Conservation (phyloP, 2,797 vertebrate species). For the Nasua narica region DNA sequence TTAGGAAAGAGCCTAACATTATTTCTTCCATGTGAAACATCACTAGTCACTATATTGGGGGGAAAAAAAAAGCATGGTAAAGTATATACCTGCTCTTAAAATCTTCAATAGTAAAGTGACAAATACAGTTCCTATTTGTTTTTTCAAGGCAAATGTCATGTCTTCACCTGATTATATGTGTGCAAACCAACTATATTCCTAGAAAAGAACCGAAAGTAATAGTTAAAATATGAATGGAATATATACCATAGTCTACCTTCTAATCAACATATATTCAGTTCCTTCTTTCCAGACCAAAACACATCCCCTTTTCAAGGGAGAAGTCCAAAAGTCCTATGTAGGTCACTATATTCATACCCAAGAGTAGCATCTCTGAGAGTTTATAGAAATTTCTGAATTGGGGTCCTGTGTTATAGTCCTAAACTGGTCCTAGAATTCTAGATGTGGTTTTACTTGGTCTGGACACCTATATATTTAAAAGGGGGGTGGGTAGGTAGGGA, state of each 20-base stretch:
- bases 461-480: not conserved
- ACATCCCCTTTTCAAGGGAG: not conserved
- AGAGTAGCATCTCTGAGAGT: not conserved
- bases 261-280: not conserved
- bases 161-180: not conserved
- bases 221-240: no score
- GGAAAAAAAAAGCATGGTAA: not conserved
- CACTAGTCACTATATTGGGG: not conserved
- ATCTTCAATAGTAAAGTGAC: not conserved
- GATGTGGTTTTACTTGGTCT: not conserved
- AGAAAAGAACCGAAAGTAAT: no score
- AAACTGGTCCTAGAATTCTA: not conserved
- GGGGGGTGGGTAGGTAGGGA: fast-evolving
- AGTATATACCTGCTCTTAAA: not conserved
- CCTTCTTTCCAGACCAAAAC: not conserved
- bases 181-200: not conserved
- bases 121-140: not conserved
- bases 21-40: not conserved
- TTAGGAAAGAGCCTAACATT: not conserved
- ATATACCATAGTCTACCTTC: not conserved
- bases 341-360: not conserved
- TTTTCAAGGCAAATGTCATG: not conserved
- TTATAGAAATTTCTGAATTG: not conserved
- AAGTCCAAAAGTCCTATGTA: not conserved
- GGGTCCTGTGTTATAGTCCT: not conserved